Conservation (phyloP, 2,113 vertebrate genomes). For the Manacus vitellinus region DNA sequence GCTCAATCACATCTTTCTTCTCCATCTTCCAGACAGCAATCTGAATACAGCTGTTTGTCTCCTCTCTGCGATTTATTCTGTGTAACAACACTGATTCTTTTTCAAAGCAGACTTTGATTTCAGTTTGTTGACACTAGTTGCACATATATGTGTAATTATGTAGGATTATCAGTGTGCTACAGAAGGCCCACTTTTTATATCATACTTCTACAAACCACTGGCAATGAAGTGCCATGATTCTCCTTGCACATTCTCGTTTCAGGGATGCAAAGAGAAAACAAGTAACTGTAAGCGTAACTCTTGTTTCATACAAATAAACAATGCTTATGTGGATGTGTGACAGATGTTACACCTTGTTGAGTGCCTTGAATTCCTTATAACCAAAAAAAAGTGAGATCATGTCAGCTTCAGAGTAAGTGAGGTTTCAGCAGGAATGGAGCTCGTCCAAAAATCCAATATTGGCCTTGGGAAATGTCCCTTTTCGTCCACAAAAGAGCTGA, state of each 20-base stretch:
- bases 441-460: slow-evolving; percentile 21
- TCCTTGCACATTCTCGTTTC: background rate
- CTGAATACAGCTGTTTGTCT: background rate
- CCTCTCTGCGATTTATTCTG: background rate
- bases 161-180: background rate
- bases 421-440: background rate
- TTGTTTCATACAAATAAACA: slow-evolving; percentile 61
- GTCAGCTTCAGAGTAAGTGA: background rate
- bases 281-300: slow-evolving; percentile 17
- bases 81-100: background rate
- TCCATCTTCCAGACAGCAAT: background rate
- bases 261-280: slow-evolving; percentile 2
- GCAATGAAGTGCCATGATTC: background rate
- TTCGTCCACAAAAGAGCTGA: background rate
- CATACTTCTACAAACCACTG: slow-evolving; percentile 34
- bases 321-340: background rate
- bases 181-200: background rate
- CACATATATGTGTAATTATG: background rate
- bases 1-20: background rate
- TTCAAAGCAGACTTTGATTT: slow-evolving; percentile 8
- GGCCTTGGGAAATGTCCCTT: slow-evolving; percentile 19
- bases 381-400: slow-evolving; percentile 14
- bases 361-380: slow-evolving; percentile 39
- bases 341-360: slow-evolving; percentile 28
- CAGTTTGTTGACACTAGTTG: background rate